Evolutionary conservation across 2,888 invertebrate genomes (phyloP).

Genomic region (Incurvaria masculella): DNA sequence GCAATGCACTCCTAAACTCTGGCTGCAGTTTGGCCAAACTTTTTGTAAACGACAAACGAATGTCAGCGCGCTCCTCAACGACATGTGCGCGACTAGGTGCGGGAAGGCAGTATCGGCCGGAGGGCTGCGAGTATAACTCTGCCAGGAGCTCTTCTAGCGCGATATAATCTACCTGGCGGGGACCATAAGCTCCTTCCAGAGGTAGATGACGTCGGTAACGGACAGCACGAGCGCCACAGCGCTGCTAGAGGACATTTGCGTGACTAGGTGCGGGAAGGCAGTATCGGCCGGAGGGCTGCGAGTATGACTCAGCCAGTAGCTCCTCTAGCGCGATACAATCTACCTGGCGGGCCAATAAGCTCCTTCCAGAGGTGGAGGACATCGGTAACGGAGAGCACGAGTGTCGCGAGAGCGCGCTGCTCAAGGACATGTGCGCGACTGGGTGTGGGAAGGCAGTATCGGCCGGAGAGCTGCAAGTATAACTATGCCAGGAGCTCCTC

Average conservation of each 20-base stretch:
- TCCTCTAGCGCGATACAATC: too few species aligned
- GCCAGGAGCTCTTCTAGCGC: constrained; percentile 86
- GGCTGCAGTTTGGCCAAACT: too few species aligned
- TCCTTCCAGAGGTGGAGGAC: too few species aligned
- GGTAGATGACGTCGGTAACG: constrained; percentile 65
- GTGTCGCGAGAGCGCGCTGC: constrained; percentile 65
- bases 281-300: constrained; percentile 67
- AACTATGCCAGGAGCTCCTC: constrained; percentile 86
- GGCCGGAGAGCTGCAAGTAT: constrained; percentile 71
- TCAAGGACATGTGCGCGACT: constrained; percentile 73
- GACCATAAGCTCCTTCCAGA: constrained; percentile 71
- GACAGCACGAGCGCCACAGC: constrained; percentile 69
- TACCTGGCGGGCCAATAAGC: too few species aligned
- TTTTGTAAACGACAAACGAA: too few species aligned
- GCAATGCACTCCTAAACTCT: too few species aligned
- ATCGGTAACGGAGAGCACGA: too few species aligned
- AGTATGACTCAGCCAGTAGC: constrained; percentile 82
- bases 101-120: constrained; percentile 74
- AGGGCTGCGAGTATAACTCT: constrained; percentile 76
- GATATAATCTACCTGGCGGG: constrained; percentile 62
- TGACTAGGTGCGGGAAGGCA: constrained; percentile 76
- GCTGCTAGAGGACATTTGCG: constrained; percentile 75
- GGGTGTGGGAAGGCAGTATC: constrained; percentile 71
- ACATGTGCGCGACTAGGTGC: constrained; percentile 75
- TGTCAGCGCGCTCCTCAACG: too few species aligned